phyloP scores from a whole-genome alignment of 2,888 invertebrate species.

The Notocelia uddmanniana region DNA sequence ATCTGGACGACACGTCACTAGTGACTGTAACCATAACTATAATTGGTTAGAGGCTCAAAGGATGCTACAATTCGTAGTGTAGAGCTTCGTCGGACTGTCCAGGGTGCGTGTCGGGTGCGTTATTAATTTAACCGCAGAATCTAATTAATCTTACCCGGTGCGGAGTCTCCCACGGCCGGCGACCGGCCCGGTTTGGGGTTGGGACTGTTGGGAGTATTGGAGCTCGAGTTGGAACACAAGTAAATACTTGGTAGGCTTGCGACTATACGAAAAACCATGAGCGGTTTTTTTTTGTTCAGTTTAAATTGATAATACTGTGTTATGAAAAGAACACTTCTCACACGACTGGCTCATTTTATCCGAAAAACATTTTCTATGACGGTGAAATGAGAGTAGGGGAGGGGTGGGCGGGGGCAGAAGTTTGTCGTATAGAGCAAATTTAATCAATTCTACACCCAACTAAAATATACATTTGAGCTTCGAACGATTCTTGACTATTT shows the following conservation, averaged over 20 bases:
- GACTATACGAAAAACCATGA: neutral
- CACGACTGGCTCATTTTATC: no score
- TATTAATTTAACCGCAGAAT: conserved; percentile 81
- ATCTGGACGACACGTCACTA: no score
- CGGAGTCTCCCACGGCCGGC: conserved; percentile 71
- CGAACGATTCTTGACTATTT: no score
- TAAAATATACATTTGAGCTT: neutral
- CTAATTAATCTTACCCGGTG: conserved; percentile 82
- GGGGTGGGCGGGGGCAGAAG: no score
- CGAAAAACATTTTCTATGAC: no score
- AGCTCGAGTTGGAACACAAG: neutral
- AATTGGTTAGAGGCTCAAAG: neutral
- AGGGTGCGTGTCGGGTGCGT: conserved; percentile 70
- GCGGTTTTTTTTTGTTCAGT: no score
- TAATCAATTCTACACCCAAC: neutral
- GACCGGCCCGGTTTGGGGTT: conserved; percentile 5
- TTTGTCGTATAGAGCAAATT: neutral
- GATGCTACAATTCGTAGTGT: conserved; percentile 63
- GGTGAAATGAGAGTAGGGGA: no score
- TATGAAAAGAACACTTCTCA: no score
- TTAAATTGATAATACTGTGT: no score
- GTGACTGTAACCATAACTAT: neutral
- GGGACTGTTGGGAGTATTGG: conserved; percentile 6
- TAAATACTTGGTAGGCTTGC: conserved; percentile 7
- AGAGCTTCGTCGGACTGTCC: conserved; percentile 50